These are phyloP conservation scores for Tinea trinotella DNA, from an alignment of 2,888 invertebrate genomes.

Conservation along the genomic window DNA sequence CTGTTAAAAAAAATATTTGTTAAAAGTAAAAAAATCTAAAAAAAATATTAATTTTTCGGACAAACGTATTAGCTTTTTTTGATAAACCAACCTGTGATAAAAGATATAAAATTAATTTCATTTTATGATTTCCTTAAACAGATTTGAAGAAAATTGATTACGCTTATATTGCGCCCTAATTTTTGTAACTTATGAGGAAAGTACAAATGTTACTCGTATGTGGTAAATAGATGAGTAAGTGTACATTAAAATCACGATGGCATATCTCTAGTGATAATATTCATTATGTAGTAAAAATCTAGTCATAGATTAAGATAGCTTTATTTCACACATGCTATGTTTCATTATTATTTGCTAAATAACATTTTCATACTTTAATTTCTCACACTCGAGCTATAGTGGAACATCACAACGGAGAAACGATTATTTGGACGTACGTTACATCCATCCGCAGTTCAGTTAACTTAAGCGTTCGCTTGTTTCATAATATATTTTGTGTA, in stretches of 20 bases:
- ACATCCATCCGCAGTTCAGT: too few species aligned
- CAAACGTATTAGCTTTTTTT: not conserved
- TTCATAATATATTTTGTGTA: too few species aligned
- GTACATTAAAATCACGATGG: not conserved
- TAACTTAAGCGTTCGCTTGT: too few species aligned
- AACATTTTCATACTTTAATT: too few species aligned
- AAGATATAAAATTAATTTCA: not conserved
- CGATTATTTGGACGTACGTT: too few species aligned
- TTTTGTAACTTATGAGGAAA: not conserved
- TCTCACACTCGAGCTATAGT: too few species aligned
- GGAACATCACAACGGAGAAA: too few species aligned
- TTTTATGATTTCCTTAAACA: not conserved
- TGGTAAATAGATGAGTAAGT: not conserved
- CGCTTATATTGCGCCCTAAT: not conserved
- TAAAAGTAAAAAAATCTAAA: not conserved
- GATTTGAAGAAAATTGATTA: not conserved
- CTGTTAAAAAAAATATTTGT: not conserved
- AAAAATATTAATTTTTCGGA: not conserved
- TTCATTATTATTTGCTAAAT: too few species aligned
- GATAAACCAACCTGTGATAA: not conserved
- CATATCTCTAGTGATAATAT: conserved; percentile 1
- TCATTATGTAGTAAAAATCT: not conserved
- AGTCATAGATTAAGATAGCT: not conserved
- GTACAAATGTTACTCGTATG: conserved; percentile 1
- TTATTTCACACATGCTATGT: not conserved